A percentile compares a stretch with the other conserved stretches of the same genome.
phyloP scores from a whole-genome alignment of 2,797 vertebrate species.

The Onychomys arenicola region DNA sequence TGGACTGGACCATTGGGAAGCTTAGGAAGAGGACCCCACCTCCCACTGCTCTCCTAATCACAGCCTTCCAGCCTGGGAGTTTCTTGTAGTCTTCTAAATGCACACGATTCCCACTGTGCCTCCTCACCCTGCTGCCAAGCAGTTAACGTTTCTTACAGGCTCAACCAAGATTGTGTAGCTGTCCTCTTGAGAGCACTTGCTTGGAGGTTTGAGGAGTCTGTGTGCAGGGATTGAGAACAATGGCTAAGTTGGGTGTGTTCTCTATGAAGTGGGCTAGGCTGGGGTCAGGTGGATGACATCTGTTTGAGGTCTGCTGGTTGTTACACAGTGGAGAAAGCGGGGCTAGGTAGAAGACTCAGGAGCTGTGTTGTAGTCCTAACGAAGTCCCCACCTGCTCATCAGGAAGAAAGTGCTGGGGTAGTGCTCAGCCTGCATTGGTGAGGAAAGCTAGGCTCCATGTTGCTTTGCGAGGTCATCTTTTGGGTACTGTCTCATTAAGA shows the following conservation, averaged over 20 bases:
- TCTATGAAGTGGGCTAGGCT: not conserved
- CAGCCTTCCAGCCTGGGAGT: not conserved
- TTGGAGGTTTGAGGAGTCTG: not conserved
- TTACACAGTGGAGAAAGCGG: not conserved
- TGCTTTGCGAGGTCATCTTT: not conserved
- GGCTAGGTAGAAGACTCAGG: too few relatives aligned
- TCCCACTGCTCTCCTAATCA: not conserved
- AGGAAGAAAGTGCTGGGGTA: too few relatives aligned
- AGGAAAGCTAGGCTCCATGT: too few relatives aligned
- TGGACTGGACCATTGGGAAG: not conserved
- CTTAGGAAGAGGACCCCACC: too few relatives aligned
- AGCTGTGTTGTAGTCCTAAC: not conserved
- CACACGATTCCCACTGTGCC: not conserved
- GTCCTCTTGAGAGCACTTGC: not conserved
- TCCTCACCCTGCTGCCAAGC: too few relatives aligned
- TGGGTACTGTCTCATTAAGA: too few relatives aligned
- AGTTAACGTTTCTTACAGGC: not conserved
- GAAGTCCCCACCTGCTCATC: accelerated
- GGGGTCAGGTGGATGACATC: not conserved
- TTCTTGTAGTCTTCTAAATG: too few relatives aligned
- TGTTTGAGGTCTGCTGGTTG: not conserved
- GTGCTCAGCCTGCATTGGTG: accelerated
- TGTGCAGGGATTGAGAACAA: too few relatives aligned
- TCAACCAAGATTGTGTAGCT: not conserved
- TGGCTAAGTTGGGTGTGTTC: not conserved